These are phyloP conservation scores for Calyptommatus sinebrachiatus DNA, from an alignment of 2,113 vertebrate species.

Conservation along the genomic window DNA sequence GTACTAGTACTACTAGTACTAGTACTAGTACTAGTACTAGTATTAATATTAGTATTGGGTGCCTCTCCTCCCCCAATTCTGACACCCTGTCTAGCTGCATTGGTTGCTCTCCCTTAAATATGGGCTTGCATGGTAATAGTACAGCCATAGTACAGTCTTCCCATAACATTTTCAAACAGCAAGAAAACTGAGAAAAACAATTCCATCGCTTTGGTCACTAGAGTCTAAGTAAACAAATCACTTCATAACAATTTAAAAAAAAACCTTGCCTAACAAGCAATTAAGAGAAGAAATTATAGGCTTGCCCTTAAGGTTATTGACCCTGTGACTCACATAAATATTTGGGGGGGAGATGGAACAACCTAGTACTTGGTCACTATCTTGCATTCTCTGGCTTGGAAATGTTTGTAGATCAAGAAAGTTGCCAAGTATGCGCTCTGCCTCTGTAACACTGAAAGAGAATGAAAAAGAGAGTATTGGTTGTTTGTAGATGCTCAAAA, in stretches of 20 bases:
- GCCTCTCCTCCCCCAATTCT: no score
- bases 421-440: background rate
- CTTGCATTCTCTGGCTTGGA: constrained; percentile 33
- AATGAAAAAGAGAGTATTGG: background rate
- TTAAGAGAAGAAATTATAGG: constrained; percentile 46
- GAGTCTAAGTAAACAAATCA: constrained; percentile 36
- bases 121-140: no score
- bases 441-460: background rate
- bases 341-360: background rate
- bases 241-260: constrained; percentile 38
- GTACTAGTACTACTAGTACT: no score
- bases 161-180: no score
- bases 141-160: no score
- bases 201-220: constrained; percentile 46
- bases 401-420: constrained; percentile 2
- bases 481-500: background rate
- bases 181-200: constrained; percentile 27
- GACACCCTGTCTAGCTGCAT: no score
- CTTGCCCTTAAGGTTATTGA: constrained; percentile 52
- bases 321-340: constrained; percentile 47
- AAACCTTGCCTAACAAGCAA: constrained; percentile 48
- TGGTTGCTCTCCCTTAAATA: no score
- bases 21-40: no score
- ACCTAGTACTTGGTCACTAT: constrained; percentile 42
- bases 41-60: no score